These are phyloP conservation scores for Cinclus cinclus DNA, from an alignment of 2,113 vertebrate genomes.

Conservation along the genomic window DNA sequence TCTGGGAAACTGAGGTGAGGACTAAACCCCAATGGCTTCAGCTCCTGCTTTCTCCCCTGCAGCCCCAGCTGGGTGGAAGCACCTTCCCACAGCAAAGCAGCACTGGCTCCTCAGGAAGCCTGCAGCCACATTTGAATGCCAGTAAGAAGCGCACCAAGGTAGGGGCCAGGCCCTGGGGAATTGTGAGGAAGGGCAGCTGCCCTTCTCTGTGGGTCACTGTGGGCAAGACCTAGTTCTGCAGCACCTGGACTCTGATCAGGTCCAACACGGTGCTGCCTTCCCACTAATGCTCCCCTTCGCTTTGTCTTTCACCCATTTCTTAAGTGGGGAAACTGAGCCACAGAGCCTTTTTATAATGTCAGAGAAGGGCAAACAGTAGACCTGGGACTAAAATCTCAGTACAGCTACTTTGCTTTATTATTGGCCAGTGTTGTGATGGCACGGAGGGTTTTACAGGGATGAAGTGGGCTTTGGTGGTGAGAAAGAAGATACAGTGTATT, in stretches of 20 bases:
- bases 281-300: neutral
- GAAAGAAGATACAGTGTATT: neutral
- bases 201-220: neutral
- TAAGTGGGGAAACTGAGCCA: neutral
- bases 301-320: neutral
- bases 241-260: neutral
- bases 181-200: neutral
- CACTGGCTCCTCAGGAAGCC: slow-evolving; percentile 9
- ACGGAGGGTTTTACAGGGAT: neutral
- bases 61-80: slow-evolving; percentile 41
- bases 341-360: neutral
- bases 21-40: neutral
- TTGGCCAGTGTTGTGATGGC: neutral
- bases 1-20: neutral
- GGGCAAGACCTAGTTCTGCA: neutral
- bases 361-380: neutral
- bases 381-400: neutral
- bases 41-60: slow-evolving; percentile 17
- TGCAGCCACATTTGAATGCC: neutral
- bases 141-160: slow-evolving; percentile 61
- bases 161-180: neutral
- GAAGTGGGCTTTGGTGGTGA: neutral
- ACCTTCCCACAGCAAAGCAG: neutral
- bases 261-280: neutral
- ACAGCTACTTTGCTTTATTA: neutral